These are phyloP conservation scores for Rhinoraja longicauda DNA, from an alignment of 2,797 vertebrate genomes.

Conservation along the genomic window DNA sequence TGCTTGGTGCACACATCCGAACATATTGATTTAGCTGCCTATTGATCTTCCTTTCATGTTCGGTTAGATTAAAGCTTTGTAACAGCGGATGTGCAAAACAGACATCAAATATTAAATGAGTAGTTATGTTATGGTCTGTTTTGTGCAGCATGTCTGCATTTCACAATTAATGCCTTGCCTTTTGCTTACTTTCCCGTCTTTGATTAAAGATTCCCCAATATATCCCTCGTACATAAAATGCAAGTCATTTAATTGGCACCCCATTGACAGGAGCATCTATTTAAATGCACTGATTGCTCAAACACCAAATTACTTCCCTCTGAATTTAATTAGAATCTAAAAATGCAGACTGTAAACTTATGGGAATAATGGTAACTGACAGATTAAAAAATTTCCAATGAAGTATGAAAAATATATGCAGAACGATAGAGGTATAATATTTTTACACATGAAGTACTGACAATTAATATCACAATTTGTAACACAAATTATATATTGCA, in stretches of 20 bases:
- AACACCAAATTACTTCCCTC: background rate
- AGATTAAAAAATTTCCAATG: background rate
- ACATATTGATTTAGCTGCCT: background rate
- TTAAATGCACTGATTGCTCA: conserved; percentile 1
- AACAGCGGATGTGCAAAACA: background rate
- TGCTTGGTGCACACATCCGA: background rate
- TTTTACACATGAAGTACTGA: background rate
- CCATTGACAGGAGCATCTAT: background rate
- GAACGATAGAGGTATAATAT: background rate
- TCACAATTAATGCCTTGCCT: conserved; percentile 12
- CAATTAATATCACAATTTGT: background rate
- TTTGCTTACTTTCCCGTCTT: background rate
- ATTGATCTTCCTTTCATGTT: conserved; percentile 27
- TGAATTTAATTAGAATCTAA: background rate
- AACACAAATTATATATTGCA: background rate
- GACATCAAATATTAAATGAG: conserved; percentile 12
- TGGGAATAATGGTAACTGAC: background rate
- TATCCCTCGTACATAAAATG: background rate
- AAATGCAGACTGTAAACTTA: background rate
- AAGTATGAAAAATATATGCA: background rate
- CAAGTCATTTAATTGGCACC: background rate
- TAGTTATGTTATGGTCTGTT: background rate
- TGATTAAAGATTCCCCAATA: background rate
- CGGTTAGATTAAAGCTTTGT: background rate
- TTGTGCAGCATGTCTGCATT: background rate